Conservation (phyloP, 2,113 vertebrate genomes). For the Megaptera novaeangliae region DNA sequence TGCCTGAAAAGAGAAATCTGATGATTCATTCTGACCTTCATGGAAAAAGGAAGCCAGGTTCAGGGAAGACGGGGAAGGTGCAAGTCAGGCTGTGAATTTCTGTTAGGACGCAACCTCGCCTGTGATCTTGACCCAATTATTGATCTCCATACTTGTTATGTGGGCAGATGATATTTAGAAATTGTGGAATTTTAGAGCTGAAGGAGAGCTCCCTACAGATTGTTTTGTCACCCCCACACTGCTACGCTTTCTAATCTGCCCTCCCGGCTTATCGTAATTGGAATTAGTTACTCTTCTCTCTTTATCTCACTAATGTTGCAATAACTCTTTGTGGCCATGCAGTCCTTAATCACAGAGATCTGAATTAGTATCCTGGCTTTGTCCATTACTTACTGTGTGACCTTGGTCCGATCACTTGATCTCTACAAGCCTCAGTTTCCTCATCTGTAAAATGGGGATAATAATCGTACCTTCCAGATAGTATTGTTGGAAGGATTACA, state of each 20-base stretch:
- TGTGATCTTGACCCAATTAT: neutral
- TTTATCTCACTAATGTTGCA: neutral
- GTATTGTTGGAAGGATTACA: neutral
- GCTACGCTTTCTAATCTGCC: neutral
- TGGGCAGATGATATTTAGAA: neutral
- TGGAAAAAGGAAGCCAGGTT: neutral
- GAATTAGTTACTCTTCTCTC: neutral
- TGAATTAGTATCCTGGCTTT: neutral
- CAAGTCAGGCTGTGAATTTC: neutral
- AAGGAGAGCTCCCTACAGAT: neutral
- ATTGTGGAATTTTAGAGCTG: neutral
- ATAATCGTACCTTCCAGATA: neutral
- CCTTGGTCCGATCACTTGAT: neutral
- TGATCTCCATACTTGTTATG: neutral
- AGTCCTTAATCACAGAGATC: neutral
- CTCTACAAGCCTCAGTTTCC: neutral
- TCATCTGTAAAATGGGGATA: neutral
- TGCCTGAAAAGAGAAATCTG: neutral
- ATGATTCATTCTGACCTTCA: neutral
- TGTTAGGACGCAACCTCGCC: neutral
- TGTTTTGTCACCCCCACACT: neutral
- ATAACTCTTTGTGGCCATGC: neutral
- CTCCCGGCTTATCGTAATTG: neutral
- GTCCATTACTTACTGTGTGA: neutral
- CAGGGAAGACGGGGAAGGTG: neutral